Evolutionary conservation across 2,888 invertebrate species (phyloP), one percentile per base, ranked within the genome.

Genomic region (Parelbella ahira): DNA sequence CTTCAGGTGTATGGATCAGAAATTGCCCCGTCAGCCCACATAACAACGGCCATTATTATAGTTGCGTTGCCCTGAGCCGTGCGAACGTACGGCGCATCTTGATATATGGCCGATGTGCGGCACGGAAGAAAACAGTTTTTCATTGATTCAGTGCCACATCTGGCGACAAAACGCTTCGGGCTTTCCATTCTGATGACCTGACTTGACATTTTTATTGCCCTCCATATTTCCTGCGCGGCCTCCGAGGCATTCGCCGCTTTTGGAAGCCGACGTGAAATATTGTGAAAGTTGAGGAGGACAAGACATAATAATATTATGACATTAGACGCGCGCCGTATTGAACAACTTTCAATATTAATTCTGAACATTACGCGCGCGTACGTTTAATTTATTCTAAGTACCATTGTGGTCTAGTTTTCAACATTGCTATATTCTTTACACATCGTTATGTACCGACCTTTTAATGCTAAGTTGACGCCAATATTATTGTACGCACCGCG

Each of bases 131-230:
- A 86, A 82, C 84, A 81, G 77, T 86, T 84, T 86, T 84, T 86
- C 86, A 86, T 84, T 83, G 86, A 84, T 83, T 83, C 83, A 75
- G 75, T 70, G 80, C 61, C 86, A 77, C 87, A 86, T 83, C 87
- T 84, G 86, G 86, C 80, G 79, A 77, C 76, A 74, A 79, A 83
- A 83, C 76, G 86, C 84, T 76, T 70, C 76, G 70, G 74, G 84
- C 80, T 79, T 82, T 81, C 76, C 76, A 75, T 80, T 79, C 80
- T 86, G 86, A 87, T 86, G 87, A 86, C 87, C 84, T 84, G 83
- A 86, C 84, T 83, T 86, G 87, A 84, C 84, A 86, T 84, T 84
- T 86, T 87, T 87, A 86, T 86, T 83, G 80, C 82, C 61, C 59
- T 65, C 81, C 76, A 87, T 86, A 86, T 83, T 83, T 82, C 63